phyloP scores from a whole-genome alignment of 2,888 invertebrate species.

The Aethes cnicana region DNA sequence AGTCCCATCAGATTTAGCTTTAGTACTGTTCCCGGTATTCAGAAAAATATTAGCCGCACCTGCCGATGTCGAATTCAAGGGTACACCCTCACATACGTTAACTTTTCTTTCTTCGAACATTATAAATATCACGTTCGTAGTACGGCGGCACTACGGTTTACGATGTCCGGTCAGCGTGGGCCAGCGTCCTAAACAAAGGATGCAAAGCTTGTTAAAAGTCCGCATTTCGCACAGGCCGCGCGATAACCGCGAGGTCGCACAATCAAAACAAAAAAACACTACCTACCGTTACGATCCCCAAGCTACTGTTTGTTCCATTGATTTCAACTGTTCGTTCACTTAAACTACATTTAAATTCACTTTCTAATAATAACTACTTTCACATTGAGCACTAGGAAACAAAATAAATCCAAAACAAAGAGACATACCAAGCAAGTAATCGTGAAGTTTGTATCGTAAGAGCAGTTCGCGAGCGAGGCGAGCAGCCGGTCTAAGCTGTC shows the following conservation, averaged over 20 bases:
- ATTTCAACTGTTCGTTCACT: conserved; percentile 32
- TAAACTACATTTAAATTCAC: conserved; percentile 36
- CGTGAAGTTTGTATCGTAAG: too few species aligned
- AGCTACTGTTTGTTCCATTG: conserved; percentile 24
- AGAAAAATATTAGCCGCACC: conserved; percentile 74
- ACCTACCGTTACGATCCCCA: conserved; percentile 46
- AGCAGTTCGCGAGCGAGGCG: conserved; percentile 14
- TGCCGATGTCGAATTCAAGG: conserved; percentile 64
- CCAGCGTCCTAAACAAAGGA: conserved; percentile 76
- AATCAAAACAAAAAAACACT: conserved; percentile 46
- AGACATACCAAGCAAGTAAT: conserved; percentile 13
- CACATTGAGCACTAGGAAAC: conserved; percentile 45
- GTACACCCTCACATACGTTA: conserved; percentile 67
- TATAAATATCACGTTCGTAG: conserved; percentile 49
- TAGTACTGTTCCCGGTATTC: conserved; percentile 67
- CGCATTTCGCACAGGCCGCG: conserved; percentile 47
- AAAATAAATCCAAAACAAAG: conserved; percentile 51
- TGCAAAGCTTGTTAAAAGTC: conserved; percentile 66
- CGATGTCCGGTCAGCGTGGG: conserved; percentile 59
- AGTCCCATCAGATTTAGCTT: conserved; percentile 68
- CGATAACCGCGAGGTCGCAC: conserved; percentile 58
- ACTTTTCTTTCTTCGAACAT: conserved; percentile 73
- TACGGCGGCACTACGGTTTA: conserved; percentile 57
- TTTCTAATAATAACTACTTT: conserved; percentile 42
- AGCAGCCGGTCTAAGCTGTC: conserved; percentile 45